Evolutionary conservation across 2,888 invertebrate species (phyloP).

Genomic region (Netelia virgata): DNA sequence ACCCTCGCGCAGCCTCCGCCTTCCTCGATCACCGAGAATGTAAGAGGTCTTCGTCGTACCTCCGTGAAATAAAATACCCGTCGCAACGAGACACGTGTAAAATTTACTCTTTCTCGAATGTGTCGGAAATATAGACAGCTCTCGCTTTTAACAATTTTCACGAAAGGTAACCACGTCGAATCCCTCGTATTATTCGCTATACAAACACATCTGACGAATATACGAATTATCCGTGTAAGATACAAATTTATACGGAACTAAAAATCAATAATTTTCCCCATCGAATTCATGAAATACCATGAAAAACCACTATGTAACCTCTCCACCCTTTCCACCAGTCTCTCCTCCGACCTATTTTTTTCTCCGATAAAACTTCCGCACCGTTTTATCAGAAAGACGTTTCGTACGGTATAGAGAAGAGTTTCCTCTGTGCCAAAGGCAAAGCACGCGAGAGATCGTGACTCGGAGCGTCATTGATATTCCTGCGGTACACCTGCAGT

Average conservation of each 20-base stretch:
- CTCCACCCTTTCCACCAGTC: too few species aligned
- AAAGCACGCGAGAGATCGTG: conserved; percentile 27
- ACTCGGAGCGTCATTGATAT: conserved; percentile 56
- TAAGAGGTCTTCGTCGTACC: not conserved
- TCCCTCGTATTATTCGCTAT: too few species aligned
- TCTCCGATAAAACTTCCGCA: conserved; percentile 25
- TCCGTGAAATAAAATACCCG: conserved; percentile 49
- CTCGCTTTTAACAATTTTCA: not conserved
- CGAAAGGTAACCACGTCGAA: not conserved
- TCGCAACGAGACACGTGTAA: conserved; percentile 37
- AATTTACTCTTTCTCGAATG: conserved; percentile 36
- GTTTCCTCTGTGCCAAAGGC: conserved; percentile 27
- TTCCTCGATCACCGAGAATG: not conserved
- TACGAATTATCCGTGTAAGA: too few species aligned
- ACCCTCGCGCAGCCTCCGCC: conserved; percentile 16
- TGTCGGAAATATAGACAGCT: not conserved
- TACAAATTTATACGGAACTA: not conserved
- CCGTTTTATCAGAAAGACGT: conserved; percentile 27
- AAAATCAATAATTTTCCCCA: not conserved
- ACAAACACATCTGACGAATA: too few species aligned
- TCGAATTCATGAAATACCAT: too few species aligned
- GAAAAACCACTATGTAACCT: too few species aligned
- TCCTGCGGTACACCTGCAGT: conserved; percentile 56
- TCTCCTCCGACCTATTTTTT: not conserved
- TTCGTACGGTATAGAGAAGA: not conserved